Base-by-base conservation (phyloP, 2,888 invertebrate genomes). In the Crioceris asparagi region DNA sequence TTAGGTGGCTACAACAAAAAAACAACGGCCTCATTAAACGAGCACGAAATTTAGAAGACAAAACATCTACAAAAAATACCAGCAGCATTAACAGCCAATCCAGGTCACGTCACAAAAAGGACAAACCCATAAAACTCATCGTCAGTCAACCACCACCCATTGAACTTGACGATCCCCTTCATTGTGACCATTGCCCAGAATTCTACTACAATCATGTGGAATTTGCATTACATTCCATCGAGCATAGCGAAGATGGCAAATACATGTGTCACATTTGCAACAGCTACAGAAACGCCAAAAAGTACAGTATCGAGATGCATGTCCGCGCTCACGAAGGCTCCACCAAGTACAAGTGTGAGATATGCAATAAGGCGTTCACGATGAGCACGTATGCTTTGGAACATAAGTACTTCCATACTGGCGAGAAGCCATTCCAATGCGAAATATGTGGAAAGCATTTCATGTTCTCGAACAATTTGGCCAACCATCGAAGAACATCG, bases 101-200 rank as follows among this genome's bases (percentile, higher is more conserved):
- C n/a, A 44, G n/a, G n/a, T 35, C 32, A 11, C 16, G 40, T 25
- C 39, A 46, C 17, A 39, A 40, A 40, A 44, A 36, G 35, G 34
- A 43, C 29, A 41, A 42, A 15, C 40, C 39, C 11, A 46, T 40
- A 33, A 47, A 46, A 37, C 39, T 43, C 26, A 41, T 33, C 17
- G 39, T 44, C 14, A 36, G 37, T 16, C 49, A 51, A 25, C 61
- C 51, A 5, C 48, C 51, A 1, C 49, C 49, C 2, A 43, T 48
- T 17, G 54, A 54, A 27, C 38, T 52, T 19, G 50, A 53, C 8
- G 54, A 55, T 4, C 63, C 67, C 2, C 71, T 72, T 26, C 66
- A 69, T 35, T 74, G 74, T 41, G 69, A 70, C 35, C 45, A 69
- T 33, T 74, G 74, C 29, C 68, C 70, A 3, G 68, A 70, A 39